Evolutionary conservation across 1,140 invertebrate genomes (phyloP).

Genomic region (Rhopalosiphum maidis): DNA sequence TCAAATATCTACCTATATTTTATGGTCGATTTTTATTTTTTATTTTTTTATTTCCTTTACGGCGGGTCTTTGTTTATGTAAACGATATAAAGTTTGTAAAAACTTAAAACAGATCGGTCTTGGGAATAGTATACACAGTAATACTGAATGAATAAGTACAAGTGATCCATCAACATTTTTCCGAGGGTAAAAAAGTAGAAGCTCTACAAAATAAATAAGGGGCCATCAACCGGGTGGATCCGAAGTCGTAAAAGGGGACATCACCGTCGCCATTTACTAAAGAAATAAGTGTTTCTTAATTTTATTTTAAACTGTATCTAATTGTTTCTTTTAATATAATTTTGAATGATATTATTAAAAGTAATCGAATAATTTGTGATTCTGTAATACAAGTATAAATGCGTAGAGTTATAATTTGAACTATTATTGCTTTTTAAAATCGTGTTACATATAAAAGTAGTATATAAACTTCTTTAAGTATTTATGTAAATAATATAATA

Average conservation of each 20-base stretch:
- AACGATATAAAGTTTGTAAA: constrained; percentile 12
- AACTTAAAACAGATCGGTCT: constrained; percentile 13
- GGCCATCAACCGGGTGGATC: constrained; percentile 22
- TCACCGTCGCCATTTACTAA: background rate
- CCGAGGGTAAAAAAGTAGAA: constrained; percentile 14
- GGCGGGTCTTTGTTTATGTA: background rate
- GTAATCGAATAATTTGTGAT: background rate
- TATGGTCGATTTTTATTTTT: background rate
- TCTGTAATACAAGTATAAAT: background rate
- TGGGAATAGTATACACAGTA: constrained; percentile 7
- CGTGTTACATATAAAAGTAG: background rate
- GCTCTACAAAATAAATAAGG: constrained; percentile 33
- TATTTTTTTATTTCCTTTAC: background rate
- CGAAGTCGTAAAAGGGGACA: constrained; percentile 39
- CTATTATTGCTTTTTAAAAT: background rate
- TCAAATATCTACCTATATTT: background rate
- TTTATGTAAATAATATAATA: background rate
- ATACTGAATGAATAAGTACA: constrained; percentile 6
- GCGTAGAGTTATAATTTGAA: background rate
- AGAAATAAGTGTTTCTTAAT: constrained; percentile 18
- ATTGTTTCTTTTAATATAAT: background rate
- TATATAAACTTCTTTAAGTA: background rate
- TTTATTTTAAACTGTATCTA: background rate
- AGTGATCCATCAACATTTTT: constrained; percentile 35
- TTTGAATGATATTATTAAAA: background rate